Percentiles rank a stretch among this genome's conserved stretches.
Conservation (phyloP, 1,140 invertebrate genomes). For the Subanguina moxae region DNA sequence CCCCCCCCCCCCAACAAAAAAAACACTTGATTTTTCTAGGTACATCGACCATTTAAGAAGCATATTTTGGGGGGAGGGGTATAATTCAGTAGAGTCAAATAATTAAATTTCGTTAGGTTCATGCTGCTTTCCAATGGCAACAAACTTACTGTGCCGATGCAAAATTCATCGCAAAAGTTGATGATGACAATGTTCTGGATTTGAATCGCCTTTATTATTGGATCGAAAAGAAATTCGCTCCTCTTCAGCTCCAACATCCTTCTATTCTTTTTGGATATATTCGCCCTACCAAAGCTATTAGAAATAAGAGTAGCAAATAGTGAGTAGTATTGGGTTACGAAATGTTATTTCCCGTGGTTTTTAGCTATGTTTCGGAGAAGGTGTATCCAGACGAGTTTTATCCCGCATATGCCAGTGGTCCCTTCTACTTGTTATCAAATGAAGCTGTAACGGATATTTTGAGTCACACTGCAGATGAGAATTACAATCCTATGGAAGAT, state of each 20-base stretch:
- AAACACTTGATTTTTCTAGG: neutral
- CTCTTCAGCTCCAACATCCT: neutral
- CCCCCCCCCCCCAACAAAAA: neutral
- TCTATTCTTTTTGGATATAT: constrained; percentile 11
- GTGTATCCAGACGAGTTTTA: constrained; percentile 13
- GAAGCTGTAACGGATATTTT: constrained; percentile 12
- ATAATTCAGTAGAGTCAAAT: too few relatives aligned
- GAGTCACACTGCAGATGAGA: constrained; percentile 7
- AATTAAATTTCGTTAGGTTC: too few relatives aligned
- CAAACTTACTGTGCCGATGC: constrained; percentile 20
- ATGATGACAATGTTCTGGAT: constrained; percentile 20
- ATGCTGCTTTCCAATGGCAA: constrained; percentile 23
- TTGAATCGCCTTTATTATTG: constrained; percentile 11
- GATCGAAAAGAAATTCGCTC: constrained; percentile 8
- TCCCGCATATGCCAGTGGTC: constrained; percentile 13
- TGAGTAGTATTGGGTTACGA: neutral
- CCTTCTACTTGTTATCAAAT: constrained; percentile 16
- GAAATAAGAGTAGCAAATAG: neutral
- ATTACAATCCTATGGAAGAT: constrained; percentile 20
- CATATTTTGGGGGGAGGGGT: too few relatives aligned
- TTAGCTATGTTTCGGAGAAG: constrained; percentile 20
- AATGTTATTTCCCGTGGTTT: neutral
- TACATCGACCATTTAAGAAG: too few relatives aligned
- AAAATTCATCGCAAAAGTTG: constrained; percentile 23
- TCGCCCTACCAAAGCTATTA: neutral